phyloP scores from a whole-genome alignment of 2,113 vertebrate genomes.

The Anoplopoma fimbria region DNA sequence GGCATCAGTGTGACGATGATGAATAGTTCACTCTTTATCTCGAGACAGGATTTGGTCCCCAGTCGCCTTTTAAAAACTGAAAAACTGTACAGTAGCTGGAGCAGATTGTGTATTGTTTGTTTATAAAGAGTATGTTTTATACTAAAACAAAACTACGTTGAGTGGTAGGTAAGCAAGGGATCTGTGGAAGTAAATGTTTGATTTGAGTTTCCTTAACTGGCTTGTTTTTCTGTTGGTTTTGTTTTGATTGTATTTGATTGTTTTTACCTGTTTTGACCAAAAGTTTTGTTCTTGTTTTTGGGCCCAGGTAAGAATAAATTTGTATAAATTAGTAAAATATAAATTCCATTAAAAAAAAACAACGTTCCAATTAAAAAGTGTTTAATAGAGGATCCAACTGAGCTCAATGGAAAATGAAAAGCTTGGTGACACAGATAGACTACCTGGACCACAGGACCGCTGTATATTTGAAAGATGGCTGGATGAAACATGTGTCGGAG shows the following conservation, averaged over 20 bases:
- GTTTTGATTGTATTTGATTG: conserved; percentile 75
- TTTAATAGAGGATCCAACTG: conserved; percentile 59
- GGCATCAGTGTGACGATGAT: conserved; percentile 36
- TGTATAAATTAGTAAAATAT: conserved; percentile 76
- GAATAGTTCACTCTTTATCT: conserved; percentile 50
- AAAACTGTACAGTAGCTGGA: conserved; percentile 89
- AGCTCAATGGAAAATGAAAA: conserved; percentile 56
- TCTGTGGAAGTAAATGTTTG: conserved; percentile 83
- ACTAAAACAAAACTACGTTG: conserved; percentile 85
- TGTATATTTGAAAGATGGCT: conserved; percentile 63
- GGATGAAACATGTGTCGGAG: conserved; percentile 38
- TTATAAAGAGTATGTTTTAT: conserved; percentile 91
- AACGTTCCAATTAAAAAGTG: conserved; percentile 54
- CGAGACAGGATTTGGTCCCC: conserved; percentile 50
- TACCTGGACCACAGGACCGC: conserved; percentile 56
- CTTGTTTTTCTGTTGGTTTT: conserved; percentile 69
- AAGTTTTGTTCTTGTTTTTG: conserved; percentile 54
- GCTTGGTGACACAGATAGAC: conserved; percentile 39
- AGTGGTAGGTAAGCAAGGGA: conserved; percentile 83
- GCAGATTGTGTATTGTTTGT: conserved; percentile 89
- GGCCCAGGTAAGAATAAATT: conserved; percentile 62
- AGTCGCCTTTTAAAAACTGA: conserved; percentile 77
- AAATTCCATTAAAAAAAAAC: conserved; percentile 55
- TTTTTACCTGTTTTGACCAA: conserved; percentile 72
- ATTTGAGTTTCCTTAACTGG: conserved; percentile 73